A percentile compares a stretch with the other conserved stretches of the same genome.
Conservation (phyloP, 2,113 vertebrate species). For the Chroicocephalus ridibundus region DNA sequence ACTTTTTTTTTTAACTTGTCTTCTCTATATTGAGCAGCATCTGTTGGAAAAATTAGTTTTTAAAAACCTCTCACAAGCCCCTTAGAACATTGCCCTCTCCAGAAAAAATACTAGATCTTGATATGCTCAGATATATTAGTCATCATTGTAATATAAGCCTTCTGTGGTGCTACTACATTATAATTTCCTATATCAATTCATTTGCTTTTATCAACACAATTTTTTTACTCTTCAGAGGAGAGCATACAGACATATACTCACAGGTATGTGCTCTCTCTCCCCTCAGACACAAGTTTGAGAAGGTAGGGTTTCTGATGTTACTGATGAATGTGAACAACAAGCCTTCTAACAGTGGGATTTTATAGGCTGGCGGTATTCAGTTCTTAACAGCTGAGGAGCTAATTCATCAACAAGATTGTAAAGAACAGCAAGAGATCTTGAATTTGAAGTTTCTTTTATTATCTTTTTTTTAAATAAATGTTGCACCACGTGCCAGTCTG, state of each 20-base stretch:
- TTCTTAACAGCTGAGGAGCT: not conserved
- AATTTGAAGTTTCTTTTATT: not conserved
- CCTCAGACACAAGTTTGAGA: not conserved
- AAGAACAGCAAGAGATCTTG: not conserved
- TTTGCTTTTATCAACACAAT: not conserved
- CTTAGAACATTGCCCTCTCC: not conserved
- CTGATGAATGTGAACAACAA: not conserved
- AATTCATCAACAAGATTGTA: not conserved
- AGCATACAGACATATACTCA: not conserved
- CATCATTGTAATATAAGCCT: not conserved
- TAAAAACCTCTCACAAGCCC: not conserved
- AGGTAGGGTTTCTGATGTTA: not conserved
- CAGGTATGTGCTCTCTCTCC: accelerated
- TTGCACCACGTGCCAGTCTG: not conserved
- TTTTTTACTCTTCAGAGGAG: not conserved
- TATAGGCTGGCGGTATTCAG: not conserved
- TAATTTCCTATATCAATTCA: not conserved
- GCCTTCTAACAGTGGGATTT: not conserved
- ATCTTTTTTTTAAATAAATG: not conserved
- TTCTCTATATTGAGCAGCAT: not conserved
- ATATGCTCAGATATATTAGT: not conserved
- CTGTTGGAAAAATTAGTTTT: not conserved
- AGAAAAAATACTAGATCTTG: not conserved
- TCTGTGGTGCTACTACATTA: not conserved
- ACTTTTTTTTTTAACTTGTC: not conserved